Evolutionary conservation across 2,113 vertebrate genomes (phyloP).

Genomic region (Elaphurus davidianus): DNA sequence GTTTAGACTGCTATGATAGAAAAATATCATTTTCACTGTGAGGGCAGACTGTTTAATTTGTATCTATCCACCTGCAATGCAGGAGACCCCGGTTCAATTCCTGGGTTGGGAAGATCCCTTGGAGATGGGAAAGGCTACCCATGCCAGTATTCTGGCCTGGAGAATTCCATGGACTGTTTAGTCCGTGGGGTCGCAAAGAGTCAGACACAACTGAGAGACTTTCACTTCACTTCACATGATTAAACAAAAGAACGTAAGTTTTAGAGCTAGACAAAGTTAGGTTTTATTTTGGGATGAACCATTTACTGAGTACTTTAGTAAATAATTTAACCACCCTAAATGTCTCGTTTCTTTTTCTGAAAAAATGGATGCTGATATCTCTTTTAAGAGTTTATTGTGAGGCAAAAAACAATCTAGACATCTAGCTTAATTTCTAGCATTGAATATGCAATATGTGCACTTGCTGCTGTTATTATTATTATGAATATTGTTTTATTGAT

Average conservation of each 20-base stretch:
- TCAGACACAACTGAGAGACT: background rate
- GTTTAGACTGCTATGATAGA: background rate
- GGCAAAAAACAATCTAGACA: background rate
- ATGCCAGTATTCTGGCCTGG: background rate
- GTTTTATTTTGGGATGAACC: background rate
- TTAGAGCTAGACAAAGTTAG: background rate
- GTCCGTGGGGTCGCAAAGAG: background rate
- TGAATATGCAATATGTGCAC: background rate
- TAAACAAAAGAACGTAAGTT: background rate
- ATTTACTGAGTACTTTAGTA: background rate
- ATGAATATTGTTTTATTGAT: background rate
- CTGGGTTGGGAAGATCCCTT: background rate
- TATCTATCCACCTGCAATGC: background rate
- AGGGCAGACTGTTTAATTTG: background rate
- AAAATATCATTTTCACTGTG: background rate
- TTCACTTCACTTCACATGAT: background rate
- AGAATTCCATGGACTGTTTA: background rate
- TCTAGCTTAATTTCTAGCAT: background rate
- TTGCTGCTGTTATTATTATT: background rate
- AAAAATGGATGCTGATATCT: background rate
- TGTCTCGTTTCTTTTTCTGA: background rate
- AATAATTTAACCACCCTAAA: background rate
- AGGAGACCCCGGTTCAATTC: fast-evolving
- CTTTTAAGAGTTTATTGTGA: background rate
- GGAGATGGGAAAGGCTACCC: background rate